A percentile compares a stretch with the other conserved stretches of the same genome.
Evolutionary conservation across 2,797 vertebrate genomes (phyloP).

Genomic region (Phrynocephalus guinanensis): DNA sequence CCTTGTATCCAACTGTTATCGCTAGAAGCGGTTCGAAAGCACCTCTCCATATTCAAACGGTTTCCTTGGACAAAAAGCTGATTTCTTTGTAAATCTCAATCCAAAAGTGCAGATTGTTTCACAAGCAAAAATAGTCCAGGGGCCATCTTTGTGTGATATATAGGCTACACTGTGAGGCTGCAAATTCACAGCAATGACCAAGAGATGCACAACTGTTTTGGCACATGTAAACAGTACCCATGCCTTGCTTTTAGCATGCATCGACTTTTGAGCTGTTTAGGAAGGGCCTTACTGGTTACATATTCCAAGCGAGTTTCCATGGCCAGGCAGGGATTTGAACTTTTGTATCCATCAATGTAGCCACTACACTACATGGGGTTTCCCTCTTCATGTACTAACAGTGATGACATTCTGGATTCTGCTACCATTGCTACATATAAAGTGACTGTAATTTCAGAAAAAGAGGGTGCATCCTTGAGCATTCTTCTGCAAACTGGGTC

Average conservation of each 20-base stretch:
- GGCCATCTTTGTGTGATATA: background rate
- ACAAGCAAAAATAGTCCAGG: background rate
- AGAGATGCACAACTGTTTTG: background rate
- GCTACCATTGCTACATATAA: background rate
- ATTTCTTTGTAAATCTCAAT: background rate
- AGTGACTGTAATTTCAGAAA: background rate
- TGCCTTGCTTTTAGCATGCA: too few species aligned
- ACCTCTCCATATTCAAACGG: background rate
- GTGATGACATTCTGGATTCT: background rate
- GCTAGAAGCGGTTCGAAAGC: background rate
- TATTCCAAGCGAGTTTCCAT: too few species aligned
- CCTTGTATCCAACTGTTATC: background rate
- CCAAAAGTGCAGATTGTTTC: background rate
- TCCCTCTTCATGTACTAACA: background rate
- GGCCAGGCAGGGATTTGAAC: too few species aligned
- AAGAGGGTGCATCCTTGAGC: background rate
- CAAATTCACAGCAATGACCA: background rate
- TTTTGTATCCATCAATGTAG: too few species aligned
- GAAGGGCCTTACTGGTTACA: too few species aligned
- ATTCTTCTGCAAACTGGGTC: too few species aligned
- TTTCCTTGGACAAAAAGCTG: too few species aligned
- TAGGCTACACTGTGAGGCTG: background rate
- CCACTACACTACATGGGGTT: too few species aligned
- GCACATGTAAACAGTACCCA: background rate
- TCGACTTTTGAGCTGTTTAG: too few species aligned